phyloP scores from a whole-genome alignment of 2,888 invertebrate genomes.

The Phyto melanocephala region DNA sequence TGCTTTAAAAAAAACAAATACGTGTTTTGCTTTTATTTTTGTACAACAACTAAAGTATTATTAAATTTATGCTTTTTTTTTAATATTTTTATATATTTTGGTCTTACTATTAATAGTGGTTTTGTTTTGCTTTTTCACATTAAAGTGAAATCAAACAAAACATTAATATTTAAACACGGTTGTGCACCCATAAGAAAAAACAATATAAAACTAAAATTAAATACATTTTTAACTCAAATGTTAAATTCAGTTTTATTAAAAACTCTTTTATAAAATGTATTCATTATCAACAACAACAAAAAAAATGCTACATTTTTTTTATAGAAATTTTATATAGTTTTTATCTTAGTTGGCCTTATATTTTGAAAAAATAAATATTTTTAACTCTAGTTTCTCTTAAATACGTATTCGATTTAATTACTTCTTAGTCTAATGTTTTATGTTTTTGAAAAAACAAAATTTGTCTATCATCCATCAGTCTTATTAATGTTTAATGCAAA shows the following conservation, averaged over 20 bases:
- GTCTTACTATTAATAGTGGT: background rate
- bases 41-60: constrained; percentile 55
- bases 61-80: constrained; percentile 22
- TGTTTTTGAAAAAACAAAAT: background rate
- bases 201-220: constrained; percentile 21
- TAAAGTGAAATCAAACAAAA: constrained; percentile 13
- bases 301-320: background rate
- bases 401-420: constrained; percentile 7
- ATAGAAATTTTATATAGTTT: background rate
- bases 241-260: constrained; percentile 4
- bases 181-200: constrained; percentile 49
- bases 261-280: background rate
- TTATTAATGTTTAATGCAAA: constrained; percentile 32
- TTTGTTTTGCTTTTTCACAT: constrained; percentile 1
- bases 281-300: no score
- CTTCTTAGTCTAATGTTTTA: constrained; percentile 2
- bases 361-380: background rate
- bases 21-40: constrained; percentile 10
- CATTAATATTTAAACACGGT: constrained; percentile 42
- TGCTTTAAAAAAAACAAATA: background rate
- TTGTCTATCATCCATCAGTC: constrained; percentile 40
- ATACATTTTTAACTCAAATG: constrained; percentile 30
- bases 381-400: background rate
- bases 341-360: constrained; percentile 7
- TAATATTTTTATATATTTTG: constrained; percentile 8